phyloP scores from a whole-genome alignment of 2,888 invertebrate genomes.

The Erebia palarica region DNA sequence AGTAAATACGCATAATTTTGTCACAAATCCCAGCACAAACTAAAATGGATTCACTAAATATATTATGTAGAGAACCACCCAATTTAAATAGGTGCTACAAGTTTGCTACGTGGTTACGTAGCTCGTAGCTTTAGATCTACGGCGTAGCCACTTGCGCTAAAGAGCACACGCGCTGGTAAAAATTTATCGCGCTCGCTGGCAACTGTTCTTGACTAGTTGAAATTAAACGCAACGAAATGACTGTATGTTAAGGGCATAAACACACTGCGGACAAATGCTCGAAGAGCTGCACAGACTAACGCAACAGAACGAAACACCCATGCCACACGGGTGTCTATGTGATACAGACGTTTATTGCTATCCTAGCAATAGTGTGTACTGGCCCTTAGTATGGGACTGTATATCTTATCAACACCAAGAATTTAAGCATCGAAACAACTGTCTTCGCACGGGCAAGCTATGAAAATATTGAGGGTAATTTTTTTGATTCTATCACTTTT shows the following conservation, averaged over 20 bases:
- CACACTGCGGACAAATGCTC: too few relatives aligned
- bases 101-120: conserved; percentile 42
- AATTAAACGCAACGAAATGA: conserved; percentile 15
- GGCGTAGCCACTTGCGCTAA: conserved; percentile 37
- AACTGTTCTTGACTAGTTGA: conserved; percentile 25
- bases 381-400: too few relatives aligned
- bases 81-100: conserved; percentile 39
- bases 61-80: conserved; percentile 1
- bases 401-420: too few relatives aligned
- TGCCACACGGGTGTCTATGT: too few relatives aligned
- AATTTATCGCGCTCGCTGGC: conserved; percentile 44
- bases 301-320: too few relatives aligned
- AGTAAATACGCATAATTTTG: not conserved
- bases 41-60: not conserved
- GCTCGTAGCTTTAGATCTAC: conserved; percentile 41
- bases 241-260: not conserved
- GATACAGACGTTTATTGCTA: too few relatives aligned
- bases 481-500: too few relatives aligned
- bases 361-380: too few relatives aligned
- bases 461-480: too few relatives aligned
- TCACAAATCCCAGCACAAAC: not conserved
- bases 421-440: too few relatives aligned
- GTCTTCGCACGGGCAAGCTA: too few relatives aligned
- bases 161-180: conserved; percentile 45
- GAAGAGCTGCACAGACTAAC: too few relatives aligned